Evolutionary conservation across 2,113 vertebrate species (phyloP).

Genomic region (Sarotherodon lohbergeri): DNA sequence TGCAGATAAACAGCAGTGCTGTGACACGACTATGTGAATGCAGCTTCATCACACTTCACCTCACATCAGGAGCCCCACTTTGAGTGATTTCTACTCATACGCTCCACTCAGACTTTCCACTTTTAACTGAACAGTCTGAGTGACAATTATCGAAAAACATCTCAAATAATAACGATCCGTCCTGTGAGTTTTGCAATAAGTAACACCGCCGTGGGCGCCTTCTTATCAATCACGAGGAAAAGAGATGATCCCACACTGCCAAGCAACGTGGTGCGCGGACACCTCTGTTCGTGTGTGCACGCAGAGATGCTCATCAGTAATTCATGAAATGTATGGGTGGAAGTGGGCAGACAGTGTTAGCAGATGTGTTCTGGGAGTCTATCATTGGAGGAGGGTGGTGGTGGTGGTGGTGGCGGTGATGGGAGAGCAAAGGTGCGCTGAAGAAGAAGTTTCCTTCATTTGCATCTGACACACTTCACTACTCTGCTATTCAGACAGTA

Average conservation of each 20-base stretch:
- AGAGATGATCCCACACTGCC: background rate
- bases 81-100: background rate
- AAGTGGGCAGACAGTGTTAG: slow-evolving; percentile 44
- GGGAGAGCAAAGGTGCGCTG: slow-evolving; percentile 51
- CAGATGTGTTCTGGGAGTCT: slow-evolving; percentile 44
- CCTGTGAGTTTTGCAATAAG: background rate
- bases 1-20: background rate
- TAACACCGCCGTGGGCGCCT: background rate
- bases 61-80: background rate
- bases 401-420: slow-evolving; percentile 28
- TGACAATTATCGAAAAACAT: background rate
- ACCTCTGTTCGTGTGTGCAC: slow-evolving; percentile 23
- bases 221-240: slow-evolving; percentile 4
- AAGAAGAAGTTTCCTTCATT: slow-evolving; percentile 67
- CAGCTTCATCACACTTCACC: background rate
- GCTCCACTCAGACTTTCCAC: background rate
- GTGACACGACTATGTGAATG: background rate
- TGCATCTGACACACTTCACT: slow-evolving; percentile 74
- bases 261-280: slow-evolving; percentile 9
- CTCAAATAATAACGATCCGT: background rate
- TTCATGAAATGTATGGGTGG: slow-evolving; percentile 48
- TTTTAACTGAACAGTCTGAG: background rate
- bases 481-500: slow-evolving; percentile 63
- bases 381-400: slow-evolving; percentile 31
- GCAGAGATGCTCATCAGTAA: slow-evolving; percentile 51